Evolutionary conservation across 1,140 invertebrate species (phyloP).

Genomic region (Trichonephila clavata): DNA sequence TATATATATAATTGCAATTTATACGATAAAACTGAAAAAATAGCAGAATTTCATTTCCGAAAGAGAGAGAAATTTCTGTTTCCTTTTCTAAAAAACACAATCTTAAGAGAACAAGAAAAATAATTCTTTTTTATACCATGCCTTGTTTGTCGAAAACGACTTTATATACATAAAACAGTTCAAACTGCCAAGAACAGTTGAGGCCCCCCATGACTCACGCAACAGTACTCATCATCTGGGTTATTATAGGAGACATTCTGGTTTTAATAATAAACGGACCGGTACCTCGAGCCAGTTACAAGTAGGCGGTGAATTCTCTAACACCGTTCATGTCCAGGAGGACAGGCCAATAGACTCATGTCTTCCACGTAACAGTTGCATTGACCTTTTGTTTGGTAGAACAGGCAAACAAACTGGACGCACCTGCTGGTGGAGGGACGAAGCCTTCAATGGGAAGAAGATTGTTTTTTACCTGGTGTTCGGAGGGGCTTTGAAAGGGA

Average conservation of each 20-base stretch:
- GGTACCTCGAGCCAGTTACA: not conserved
- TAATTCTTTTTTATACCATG: too few relatives aligned
- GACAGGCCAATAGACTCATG: not conserved
- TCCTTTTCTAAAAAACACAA: too few relatives aligned
- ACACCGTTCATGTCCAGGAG: conserved; percentile 8
- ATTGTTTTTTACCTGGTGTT: conserved; percentile 35
- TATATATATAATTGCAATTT: too few relatives aligned
- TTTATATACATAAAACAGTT: too few relatives aligned
- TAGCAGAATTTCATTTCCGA: too few relatives aligned
- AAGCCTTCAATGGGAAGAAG: not conserved
- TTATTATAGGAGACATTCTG: not conserved
- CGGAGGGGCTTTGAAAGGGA: conserved; percentile 29
- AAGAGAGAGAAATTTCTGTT: too few relatives aligned
- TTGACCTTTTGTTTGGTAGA: conserved; percentile 51
- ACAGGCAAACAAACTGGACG: conserved; percentile 61
- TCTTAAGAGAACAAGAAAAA: too few relatives aligned
- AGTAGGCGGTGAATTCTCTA: conserved; percentile 25
- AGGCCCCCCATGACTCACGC: not conserved
- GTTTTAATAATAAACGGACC: conserved; percentile 13
- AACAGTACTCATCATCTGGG: not conserved
- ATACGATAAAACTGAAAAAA: too few relatives aligned
- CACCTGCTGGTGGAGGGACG: conserved; percentile 16
- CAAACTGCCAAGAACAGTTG: not conserved
- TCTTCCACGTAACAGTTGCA: conserved; percentile 62
- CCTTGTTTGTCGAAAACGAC: too few relatives aligned